These are phyloP conservation scores for Tenthredo notha DNA, from an alignment of 2,888 invertebrate genomes.

Conservation along the genomic window DNA sequence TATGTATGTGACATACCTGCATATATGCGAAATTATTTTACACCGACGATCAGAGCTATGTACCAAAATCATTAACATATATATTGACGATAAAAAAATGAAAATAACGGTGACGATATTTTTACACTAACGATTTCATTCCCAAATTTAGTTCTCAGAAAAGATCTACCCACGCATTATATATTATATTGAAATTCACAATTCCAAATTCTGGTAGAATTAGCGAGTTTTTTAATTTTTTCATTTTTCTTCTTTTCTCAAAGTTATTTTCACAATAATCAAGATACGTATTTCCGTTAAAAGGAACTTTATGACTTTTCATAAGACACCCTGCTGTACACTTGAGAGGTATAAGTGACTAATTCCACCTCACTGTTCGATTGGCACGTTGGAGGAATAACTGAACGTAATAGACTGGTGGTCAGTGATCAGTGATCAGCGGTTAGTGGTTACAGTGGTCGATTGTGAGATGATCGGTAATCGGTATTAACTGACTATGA, in stretches of 20 bases:
- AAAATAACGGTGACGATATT: not conserved
- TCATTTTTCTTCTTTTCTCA: not conserved
- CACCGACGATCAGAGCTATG: not conserved
- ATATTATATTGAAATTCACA: too few relatives aligned
- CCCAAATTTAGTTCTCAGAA: too few relatives aligned
- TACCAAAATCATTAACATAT: not conserved
- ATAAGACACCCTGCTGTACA: constrained; percentile 10
- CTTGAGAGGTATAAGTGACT: constrained; percentile 8
- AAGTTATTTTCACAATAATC: not conserved
- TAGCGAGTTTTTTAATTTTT: not conserved
- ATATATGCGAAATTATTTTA: not conserved
- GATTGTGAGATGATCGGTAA: constrained; percentile 49
- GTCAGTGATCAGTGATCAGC: constrained; percentile 52
- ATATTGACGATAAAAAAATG: not conserved
- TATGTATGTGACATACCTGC: not conserved
- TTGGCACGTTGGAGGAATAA: constrained; percentile 46
- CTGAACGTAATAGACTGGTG: constrained; percentile 42
- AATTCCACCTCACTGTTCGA: not conserved
- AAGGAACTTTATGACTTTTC: not conserved
- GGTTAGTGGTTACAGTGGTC: constrained; percentile 49
- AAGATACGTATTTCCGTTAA: not conserved
- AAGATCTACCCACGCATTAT: too few relatives aligned
- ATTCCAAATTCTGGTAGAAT: too few relatives aligned
- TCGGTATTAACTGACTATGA: constrained; percentile 44
- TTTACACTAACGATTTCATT: too few relatives aligned